Conservation (phyloP, 2,113 vertebrate genomes). For the Sarotherodon lohbergeri region DNA sequence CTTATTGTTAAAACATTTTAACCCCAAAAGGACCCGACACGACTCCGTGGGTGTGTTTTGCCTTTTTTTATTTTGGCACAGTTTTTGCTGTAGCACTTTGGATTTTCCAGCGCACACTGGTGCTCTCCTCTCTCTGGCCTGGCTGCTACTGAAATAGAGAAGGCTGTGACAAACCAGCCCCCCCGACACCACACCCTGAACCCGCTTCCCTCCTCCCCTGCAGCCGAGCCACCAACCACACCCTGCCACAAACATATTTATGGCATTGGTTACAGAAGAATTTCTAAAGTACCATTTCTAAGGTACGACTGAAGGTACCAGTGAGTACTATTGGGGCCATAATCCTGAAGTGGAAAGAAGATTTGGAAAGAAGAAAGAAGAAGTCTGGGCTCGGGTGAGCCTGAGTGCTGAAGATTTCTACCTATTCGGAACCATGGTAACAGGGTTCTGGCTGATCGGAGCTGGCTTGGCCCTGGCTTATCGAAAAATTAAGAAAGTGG, state of each 20-base stretch:
- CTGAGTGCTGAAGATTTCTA: too few species aligned
- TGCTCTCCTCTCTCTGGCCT: background rate
- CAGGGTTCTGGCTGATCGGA: too few species aligned
- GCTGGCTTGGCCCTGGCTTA: too few species aligned
- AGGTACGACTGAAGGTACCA: background rate
- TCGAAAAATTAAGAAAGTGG: too few species aligned
- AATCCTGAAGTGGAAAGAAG: background rate
- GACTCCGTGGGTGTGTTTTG: background rate
- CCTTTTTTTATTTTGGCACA: background rate
- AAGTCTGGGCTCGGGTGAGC: too few species aligned
- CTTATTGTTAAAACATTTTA: fast-evolving
- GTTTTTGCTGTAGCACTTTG: background rate
- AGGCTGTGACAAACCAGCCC: background rate
- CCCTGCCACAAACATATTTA: background rate
- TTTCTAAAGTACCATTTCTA: background rate
- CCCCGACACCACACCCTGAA: background rate
- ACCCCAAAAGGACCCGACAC: fast-evolving
- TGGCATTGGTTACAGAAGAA: background rate
- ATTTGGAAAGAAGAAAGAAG: background rate
- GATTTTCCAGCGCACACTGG: background rate
- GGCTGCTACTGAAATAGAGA: background rate
- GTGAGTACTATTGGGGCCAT: fast-evolving
- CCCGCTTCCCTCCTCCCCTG: background rate
- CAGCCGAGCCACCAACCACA: background rate
- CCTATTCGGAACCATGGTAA: too few species aligned